These are phyloP conservation scores for Drosophila miranda DNA, from an alignment of 1,140 invertebrate genomes.

Conservation along the genomic window DNA sequence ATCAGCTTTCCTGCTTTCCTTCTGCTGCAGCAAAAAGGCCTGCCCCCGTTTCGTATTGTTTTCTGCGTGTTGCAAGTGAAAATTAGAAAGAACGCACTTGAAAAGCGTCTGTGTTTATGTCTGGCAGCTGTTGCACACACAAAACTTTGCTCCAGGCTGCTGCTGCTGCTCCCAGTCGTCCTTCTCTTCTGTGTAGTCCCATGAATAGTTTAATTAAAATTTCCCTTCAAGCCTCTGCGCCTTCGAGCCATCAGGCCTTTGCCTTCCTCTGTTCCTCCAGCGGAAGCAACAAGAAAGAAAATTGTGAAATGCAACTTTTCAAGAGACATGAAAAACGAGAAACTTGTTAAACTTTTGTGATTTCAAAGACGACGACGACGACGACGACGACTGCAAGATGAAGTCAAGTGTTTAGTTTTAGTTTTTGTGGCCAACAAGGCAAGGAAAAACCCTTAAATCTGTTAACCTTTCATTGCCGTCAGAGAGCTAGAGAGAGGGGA, in stretches of 20 bases:
- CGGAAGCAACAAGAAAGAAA: slow-evolving; percentile 54
- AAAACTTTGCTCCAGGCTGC: slow-evolving; percentile 6
- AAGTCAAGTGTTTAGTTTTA: slow-evolving; percentile 63
- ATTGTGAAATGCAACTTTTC: slow-evolving; percentile 42
- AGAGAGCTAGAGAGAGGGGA: slow-evolving; percentile 13
- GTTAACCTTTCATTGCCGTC: slow-evolving; percentile 57
- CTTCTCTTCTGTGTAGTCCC: slow-evolving; percentile 17
- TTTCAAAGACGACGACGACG: too few species aligned
- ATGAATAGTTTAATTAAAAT: slow-evolving; percentile 79
- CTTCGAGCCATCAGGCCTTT: slow-evolving; percentile 53
- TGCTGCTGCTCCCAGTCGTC: slow-evolving; percentile 21
- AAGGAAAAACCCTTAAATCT: slow-evolving; percentile 63
- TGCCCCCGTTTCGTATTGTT: slow-evolving; percentile 49
- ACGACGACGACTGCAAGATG: slow-evolving; percentile 55
- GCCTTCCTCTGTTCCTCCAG: background rate
- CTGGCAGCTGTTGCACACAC: slow-evolving; percentile 55
- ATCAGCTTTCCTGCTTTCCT: slow-evolving; percentile 17
- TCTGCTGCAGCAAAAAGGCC: slow-evolving; percentile 4
- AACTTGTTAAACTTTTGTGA: slow-evolving; percentile 69
- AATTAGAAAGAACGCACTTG: slow-evolving; percentile 79
- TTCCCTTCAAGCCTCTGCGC: slow-evolving; percentile 62
- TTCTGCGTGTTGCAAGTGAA: slow-evolving; percentile 74
- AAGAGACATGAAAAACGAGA: slow-evolving; percentile 32
- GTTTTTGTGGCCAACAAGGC: slow-evolving; percentile 33
- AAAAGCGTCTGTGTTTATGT: slow-evolving; percentile 75